Conservation (phyloP, 1,140 invertebrate genomes). For the Protaetia brevitarsis region DNA sequence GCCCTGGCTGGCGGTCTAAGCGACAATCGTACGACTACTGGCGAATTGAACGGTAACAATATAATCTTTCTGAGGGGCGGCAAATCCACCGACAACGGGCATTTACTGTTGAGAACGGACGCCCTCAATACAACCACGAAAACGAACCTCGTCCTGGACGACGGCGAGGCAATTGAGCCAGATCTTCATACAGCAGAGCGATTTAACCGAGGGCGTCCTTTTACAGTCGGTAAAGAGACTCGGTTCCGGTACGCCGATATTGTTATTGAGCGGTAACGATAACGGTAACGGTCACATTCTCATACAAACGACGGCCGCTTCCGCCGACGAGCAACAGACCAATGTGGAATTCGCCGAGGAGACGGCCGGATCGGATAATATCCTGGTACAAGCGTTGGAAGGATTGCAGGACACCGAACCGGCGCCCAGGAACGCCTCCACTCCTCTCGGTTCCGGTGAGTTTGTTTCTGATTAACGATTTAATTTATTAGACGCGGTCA, state of each 20-base stretch:
- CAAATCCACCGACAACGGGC: slow-evolving; percentile 41
- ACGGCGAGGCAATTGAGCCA: slow-evolving; percentile 32
- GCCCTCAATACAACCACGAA: slow-evolving; percentile 29
- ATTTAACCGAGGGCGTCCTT: slow-evolving; percentile 42
- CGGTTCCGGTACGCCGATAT: slow-evolving; percentile 42
- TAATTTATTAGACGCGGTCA: too few relatives aligned
- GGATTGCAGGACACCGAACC: slow-evolving; percentile 37
- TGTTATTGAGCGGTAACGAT: slow-evolving; percentile 44
- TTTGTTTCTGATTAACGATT: background rate
- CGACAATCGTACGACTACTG: slow-evolving; percentile 14
- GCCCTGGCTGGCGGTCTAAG: slow-evolving; percentile 1
- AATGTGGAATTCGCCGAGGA: slow-evolving; percentile 29
- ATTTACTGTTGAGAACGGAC: slow-evolving; percentile 43
- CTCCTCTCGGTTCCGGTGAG: slow-evolving; percentile 44
- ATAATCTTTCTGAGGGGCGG: slow-evolving; percentile 44
- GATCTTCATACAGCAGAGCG: slow-evolving; percentile 44
- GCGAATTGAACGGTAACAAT: slow-evolving; percentile 43
- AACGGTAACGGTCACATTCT: slow-evolving; percentile 43
- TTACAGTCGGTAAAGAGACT: slow-evolving; percentile 46
- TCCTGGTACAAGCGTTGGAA: slow-evolving; percentile 38
- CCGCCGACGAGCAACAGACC: slow-evolving; percentile 22
- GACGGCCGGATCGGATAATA: slow-evolving; percentile 32
- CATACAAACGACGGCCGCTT: slow-evolving; percentile 42
- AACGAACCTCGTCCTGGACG: slow-evolving; percentile 26
- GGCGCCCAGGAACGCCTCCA: slow-evolving; percentile 32